Percentiles rank a stretch among this genome's conserved stretches.
These are phyloP conservation scores for Pangasianodon hypophthalmus DNA, from an alignment of 2,113 vertebrate genomes.

Conservation along the genomic window DNA sequence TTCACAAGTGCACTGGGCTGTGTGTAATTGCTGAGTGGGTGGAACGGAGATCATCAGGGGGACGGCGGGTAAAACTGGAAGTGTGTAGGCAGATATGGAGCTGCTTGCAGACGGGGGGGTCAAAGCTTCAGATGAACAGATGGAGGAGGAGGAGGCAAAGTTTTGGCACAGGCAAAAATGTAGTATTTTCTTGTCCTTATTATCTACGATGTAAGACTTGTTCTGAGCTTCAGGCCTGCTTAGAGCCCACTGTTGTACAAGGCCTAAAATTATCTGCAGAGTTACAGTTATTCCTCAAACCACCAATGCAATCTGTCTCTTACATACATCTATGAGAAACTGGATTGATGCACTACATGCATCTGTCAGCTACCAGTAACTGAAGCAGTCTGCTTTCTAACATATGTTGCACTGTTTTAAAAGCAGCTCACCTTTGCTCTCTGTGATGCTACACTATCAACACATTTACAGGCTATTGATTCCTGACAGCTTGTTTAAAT, in stretches of 20 bases:
- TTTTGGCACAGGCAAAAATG: slow-evolving; percentile 21
- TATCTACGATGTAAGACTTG: slow-evolving; percentile 9
- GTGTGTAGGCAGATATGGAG: slow-evolving; percentile 46
- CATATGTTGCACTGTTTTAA: slow-evolving; percentile 13
- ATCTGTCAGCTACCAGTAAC: neutral
- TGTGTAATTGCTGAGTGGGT: slow-evolving; percentile 50
- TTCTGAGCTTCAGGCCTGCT: slow-evolving; percentile 2
- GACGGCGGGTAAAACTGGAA: slow-evolving; percentile 45
- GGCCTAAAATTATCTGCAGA: neutral
- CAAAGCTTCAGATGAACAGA: slow-evolving; percentile 49
- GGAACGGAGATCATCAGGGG: slow-evolving; percentile 43
- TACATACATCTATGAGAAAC: neutral
- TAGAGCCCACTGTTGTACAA: neutral
- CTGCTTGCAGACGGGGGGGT: slow-evolving; percentile 32
- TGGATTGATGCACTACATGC: neutral
- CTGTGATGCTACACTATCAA: slow-evolving; percentile 16
- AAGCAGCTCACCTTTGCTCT: slow-evolving; percentile 59
- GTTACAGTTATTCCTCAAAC: neutral
- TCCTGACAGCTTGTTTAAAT: slow-evolving; percentile 60
- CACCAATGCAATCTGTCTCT: neutral
- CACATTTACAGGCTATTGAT: slow-evolving; percentile 58
- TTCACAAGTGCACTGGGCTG: slow-evolving; percentile 44
- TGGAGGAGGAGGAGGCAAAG: slow-evolving; percentile 31
- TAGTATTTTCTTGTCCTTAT: slow-evolving; percentile 24
- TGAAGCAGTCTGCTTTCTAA: neutral